Evolutionary conservation across 2,888 invertebrate genomes (phyloP), one percentile per base, ranked within the genome.

Genomic region (Synanthedon vespiformis): DNA sequence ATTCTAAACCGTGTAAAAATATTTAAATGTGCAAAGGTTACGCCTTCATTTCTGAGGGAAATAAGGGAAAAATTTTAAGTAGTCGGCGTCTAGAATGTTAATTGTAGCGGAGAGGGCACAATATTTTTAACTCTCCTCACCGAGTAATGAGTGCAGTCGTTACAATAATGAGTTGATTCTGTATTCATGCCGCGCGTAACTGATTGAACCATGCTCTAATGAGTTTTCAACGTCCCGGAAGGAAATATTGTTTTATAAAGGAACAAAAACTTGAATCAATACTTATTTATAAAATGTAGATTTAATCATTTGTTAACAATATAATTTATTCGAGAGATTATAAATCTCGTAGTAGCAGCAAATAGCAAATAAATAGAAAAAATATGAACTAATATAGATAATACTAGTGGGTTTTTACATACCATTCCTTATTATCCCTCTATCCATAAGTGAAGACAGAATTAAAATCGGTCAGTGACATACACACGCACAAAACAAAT

Each of bases 11-110:
- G 65, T 58, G 55, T 34, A 54, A 54, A 65, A 63, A 65, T 65
- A 69, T 68, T 68, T 68, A 72, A 72, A 68, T 61, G 65, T 58
- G 65, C 66, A 68, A 70, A 68, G 61, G 68, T 69, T 67, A 72
- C 67, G 71, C 67, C 72, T 74, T 74, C 68, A 69, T 69, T 71
- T 64, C 64, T 61, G 60, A 64, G 59, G 63, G 60, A 67, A 68
- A 65, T 65, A 67, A 70, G 61, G 63, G 59, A 40, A 65, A 62
- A 67, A 68, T 60, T 73, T 68, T 60, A 64, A 68, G 65, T 60
- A 59, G 56, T 58, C 62, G 61, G 48, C 48, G 67, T 60, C 58
- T 58, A 63, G 74, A 75, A 75, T 74, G 57, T 69, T 74, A 75
- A 74, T 73, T 69, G 63, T 55, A 49, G 53, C 55, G 54, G 57